phyloP scores from a whole-genome alignment of 2,113 vertebrate genomes.

The Upupa epops region DNA sequence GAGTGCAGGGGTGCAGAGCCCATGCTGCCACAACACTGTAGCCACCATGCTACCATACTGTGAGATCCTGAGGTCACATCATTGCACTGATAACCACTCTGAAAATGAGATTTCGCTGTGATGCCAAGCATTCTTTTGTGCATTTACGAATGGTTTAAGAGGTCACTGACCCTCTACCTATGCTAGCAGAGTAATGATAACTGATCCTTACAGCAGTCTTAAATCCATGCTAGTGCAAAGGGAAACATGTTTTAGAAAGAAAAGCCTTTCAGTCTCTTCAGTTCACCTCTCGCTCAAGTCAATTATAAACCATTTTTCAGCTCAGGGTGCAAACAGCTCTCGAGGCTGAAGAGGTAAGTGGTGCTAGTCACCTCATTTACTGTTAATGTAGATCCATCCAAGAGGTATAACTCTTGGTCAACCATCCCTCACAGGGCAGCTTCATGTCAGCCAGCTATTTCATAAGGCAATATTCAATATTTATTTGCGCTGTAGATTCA shows the following conservation, averaged over 20 bases:
- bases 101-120: neutral
- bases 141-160: neutral
- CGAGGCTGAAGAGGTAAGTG: neutral
- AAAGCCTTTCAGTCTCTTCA: neutral
- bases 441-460: neutral
- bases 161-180: neutral
- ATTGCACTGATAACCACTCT: neutral
- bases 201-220: neutral
- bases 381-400: neutral
- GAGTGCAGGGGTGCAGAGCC: neutral
- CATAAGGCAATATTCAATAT: neutral
- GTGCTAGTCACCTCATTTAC: neutral
- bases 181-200: neutral
- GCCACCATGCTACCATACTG: neutral
- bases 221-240: neutral
- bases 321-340: neutral
- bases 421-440: neutral
- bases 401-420: neutral
- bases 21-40: neutral
- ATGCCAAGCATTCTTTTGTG: neutral
- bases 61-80: neutral
- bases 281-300: neutral
- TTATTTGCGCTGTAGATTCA: neutral
- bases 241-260: neutral
- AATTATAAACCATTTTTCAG: slow-evolving; percentile 29